Conservation (phyloP, 2,888 invertebrate genomes). For the Polydrusus pterygomalis region DNA sequence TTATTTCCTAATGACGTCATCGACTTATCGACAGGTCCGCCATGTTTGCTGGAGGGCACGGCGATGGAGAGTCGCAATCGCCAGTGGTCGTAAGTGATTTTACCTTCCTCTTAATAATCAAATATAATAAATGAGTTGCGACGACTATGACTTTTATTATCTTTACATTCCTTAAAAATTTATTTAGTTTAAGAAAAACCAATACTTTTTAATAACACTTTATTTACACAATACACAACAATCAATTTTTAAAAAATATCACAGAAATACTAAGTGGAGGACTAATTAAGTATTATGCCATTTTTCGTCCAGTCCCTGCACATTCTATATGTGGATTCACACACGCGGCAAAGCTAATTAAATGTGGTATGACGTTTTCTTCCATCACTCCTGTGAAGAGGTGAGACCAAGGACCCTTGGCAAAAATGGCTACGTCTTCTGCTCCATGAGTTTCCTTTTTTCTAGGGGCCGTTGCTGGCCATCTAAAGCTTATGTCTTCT, state of each 20-base stretch:
- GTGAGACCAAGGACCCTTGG: slow-evolving; percentile 86
- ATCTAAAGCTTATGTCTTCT: slow-evolving; percentile 74
- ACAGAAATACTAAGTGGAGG: slow-evolving; percentile 22
- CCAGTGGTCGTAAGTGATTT: too few species aligned
- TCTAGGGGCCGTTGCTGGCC: slow-evolving; percentile 79
- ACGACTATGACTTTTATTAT: too few species aligned
- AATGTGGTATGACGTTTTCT: slow-evolving; percentile 86
- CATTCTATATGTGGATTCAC: slow-evolving; percentile 76
- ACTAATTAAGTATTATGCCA: not conserved
- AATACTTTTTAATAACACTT: not conserved
- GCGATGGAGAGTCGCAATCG: too few species aligned
- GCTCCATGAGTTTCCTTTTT: slow-evolving; percentile 83
- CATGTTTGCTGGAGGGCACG: too few species aligned
- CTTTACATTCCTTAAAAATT: not conserved
- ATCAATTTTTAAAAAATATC: slow-evolving; percentile 33
- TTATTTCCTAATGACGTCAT: too few species aligned
- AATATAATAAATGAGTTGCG: too few species aligned
- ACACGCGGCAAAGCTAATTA: slow-evolving; percentile 83
- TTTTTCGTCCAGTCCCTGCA: slow-evolving; percentile 34
- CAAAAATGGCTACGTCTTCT: slow-evolving; percentile 87
- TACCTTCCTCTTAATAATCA: too few species aligned
- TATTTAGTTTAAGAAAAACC: not conserved
- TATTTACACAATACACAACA: slow-evolving; percentile 9
- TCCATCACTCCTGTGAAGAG: slow-evolving; percentile 87
- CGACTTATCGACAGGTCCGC: too few species aligned